Evolutionary conservation across 2,797 vertebrate genomes (phyloP).

Genomic region (Liasis olivaceus): DNA sequence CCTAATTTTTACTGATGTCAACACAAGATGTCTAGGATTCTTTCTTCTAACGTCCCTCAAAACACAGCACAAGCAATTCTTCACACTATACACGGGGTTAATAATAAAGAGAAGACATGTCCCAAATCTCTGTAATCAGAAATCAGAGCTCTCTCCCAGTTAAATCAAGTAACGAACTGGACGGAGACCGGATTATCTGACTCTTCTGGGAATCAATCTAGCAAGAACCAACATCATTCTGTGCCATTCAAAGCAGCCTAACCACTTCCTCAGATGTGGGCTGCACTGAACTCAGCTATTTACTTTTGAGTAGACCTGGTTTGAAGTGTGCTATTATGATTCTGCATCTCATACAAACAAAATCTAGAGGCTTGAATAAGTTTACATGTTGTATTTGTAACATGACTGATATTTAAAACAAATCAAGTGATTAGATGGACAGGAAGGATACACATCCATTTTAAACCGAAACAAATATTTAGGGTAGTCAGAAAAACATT

Average conservation of each 20-base stretch:
- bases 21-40: not conserved
- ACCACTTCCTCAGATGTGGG: not conserved
- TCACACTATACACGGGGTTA: not conserved
- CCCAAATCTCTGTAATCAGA: not conserved
- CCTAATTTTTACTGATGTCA: not conserved
- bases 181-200: not conserved
- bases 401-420: not conserved
- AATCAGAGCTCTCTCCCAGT: not conserved
- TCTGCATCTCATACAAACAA: not conserved
- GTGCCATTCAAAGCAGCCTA: not conserved
- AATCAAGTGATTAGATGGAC: not conserved
- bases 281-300: not conserved
- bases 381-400: not conserved
- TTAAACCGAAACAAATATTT: not conserved
- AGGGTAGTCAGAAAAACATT: not conserved
- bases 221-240: not conserved
- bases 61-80: accelerated
- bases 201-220: not conserved
- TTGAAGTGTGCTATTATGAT: not conserved
- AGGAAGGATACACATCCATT: not conserved
- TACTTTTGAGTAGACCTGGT: not conserved
- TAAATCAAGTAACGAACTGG: not conserved
- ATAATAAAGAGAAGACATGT: accelerated
- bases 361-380: not conserved
- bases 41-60: not conserved